Evolutionary conservation across 64 coral and sea anemone species (phyloP), one percentile per base, ranked within the genome.

Genomic region (Orbicella faveolata): DNA sequence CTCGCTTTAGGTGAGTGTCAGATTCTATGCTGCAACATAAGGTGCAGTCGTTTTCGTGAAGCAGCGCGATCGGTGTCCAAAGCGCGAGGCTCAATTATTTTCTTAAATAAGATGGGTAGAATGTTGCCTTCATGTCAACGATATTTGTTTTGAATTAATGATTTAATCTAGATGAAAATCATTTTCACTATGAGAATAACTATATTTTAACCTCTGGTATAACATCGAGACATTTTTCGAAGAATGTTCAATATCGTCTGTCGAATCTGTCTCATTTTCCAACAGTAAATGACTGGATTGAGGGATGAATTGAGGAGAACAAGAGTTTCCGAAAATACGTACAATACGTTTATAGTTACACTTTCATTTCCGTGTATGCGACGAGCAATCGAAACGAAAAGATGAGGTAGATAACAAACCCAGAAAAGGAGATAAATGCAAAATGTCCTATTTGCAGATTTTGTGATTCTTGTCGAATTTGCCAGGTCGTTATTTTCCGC

Each of bases 241-340:
- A 62, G 15, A 63, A 37, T 81, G 14, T 7, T 20, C 30, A 81
- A 26, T 36, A 81, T 34, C 14, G 79, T 81, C 10, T 52, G 25
- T 34, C 79, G 79, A 61, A 81, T 34, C 3, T 14, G 54, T 15
- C 25, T 81, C 54, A 62, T 63, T 10, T 81, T 81, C 79, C 79
- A 63, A 20, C 79, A 81, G 57, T 61, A 81, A 25, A 81, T 63
- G 54, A 81, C 59, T 19, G 79, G 79, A 20, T 81, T 81, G 17
- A 81, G 59, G 1, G 79, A 61, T 1, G 79, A 81, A 36, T 81
- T 81, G 1, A 81, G 7, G 1, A 63, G 23, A 33, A 81, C 79
- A 3, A 81, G 79, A 11, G 79, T 81, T 57, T 18, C 12, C 18
- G 79, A 62, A 63, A 36, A 81, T n/a, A 26, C 23, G 20, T 61